Conservation (phyloP, 2,113 vertebrate genomes). For the Hoplias malabaricus region DNA sequence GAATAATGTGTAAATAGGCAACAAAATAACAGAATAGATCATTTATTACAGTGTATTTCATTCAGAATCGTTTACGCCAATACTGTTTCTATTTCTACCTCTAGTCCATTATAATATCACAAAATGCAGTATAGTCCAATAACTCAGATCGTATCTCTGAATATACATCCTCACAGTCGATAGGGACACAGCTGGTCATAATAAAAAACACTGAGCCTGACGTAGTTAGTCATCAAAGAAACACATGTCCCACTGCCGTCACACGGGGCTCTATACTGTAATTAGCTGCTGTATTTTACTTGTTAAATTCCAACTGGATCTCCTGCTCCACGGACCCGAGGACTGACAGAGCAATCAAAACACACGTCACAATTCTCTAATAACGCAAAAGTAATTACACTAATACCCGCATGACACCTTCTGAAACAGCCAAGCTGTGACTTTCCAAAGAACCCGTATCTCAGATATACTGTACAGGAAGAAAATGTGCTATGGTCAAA, state of each 20-base stretch:
- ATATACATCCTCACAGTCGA: background rate
- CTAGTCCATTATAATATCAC: background rate
- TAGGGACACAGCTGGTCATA: background rate
- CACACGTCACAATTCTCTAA: slow-evolving; percentile 28
- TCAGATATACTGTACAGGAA: background rate
- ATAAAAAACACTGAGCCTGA: background rate
- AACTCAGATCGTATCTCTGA: background rate
- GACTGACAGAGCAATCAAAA: slow-evolving; percentile 40
- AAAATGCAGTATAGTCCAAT: background rate
- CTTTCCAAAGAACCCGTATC: background rate
- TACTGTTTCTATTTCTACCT: no score
- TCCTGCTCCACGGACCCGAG: background rate
- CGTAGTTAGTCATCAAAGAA: background rate
- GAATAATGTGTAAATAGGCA: background rate
- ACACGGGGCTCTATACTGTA: background rate
- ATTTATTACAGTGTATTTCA: no score
- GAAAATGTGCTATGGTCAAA: background rate
- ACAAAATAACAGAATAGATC: background rate
- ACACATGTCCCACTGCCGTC: background rate
- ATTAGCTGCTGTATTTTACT: background rate
- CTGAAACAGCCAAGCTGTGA: background rate
- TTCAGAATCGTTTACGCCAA: no score
- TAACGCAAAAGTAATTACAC: slow-evolving; percentile 14
- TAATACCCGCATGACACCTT: background rate
- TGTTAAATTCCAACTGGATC: background rate